phyloP scores from a whole-genome alignment of 2,888 invertebrate genomes.

The Heliconius erato region DNA sequence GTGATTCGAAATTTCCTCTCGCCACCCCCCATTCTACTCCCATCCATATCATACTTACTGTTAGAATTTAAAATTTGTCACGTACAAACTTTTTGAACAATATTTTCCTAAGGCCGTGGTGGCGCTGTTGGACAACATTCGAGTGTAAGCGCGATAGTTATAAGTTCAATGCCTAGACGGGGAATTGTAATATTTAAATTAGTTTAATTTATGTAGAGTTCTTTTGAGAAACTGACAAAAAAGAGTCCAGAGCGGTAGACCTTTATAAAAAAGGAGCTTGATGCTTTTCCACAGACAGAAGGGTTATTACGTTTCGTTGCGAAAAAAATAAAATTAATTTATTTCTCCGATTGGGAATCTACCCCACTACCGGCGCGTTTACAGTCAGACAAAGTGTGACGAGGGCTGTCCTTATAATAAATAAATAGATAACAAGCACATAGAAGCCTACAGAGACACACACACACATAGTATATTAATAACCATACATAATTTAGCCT shows the following conservation, averaged over 20 bases:
- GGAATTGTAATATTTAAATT: not conserved
- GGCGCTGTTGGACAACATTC: not conserved
- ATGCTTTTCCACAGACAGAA: not conserved
- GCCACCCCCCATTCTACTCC: slow-evolving; percentile 49
- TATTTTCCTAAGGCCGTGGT: not conserved
- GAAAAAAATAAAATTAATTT: no score
- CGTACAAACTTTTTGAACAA: not conserved
- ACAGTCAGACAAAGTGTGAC: no score
- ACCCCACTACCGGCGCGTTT: no score
- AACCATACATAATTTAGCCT: not conserved
- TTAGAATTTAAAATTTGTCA: slow-evolving; percentile 12
- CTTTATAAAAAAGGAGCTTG: not conserved
- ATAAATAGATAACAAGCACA: not conserved
- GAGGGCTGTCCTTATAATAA: no score
- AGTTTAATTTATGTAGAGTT: not conserved
- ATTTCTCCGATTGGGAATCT: no score
- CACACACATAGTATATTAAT: not conserved
- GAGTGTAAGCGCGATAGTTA: not conserved
- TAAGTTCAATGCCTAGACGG: not conserved
- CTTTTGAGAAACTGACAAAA: not conserved
- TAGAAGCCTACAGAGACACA: no score
- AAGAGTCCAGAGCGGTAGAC: not conserved
- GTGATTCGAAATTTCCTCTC: slow-evolving; percentile 66
- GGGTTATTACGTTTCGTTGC: no score
- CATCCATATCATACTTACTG: slow-evolving; percentile 22